Conservation (phyloP, 2,113 vertebrate genomes). For the Sinocyclocheilus rhinocerous region DNA sequence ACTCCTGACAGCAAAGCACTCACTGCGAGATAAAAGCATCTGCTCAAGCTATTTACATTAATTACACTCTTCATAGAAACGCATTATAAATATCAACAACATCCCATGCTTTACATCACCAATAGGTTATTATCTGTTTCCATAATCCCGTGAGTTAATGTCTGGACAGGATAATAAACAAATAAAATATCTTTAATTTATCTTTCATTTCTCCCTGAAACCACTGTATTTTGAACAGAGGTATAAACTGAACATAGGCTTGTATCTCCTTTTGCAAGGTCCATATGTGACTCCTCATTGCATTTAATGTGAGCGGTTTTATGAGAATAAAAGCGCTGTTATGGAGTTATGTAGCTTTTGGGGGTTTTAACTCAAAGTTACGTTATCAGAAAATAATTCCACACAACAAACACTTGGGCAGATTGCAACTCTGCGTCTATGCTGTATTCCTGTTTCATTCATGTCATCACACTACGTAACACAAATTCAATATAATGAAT, state of each 20-base stretch:
- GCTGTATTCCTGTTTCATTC: not conserved
- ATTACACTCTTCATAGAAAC: slow-evolving; percentile 21
- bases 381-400: not conserved
- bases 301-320: not conserved
- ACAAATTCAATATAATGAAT: slow-evolving; percentile 60
- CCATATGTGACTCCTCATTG: not conserved
- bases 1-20: slow-evolving; percentile 2
- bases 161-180: slow-evolving; percentile 28
- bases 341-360: not conserved
- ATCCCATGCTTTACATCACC: slow-evolving; percentile 17
- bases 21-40: not conserved
- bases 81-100: slow-evolving; percentile 3
- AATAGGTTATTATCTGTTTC: not conserved
- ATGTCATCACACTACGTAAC: slow-evolving; percentile 62
- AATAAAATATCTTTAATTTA: slow-evolving; percentile 16
- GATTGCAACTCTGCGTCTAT: not conserved
- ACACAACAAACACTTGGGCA: slow-evolving; percentile 52
- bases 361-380: not conserved
- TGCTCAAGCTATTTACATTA: slow-evolving; percentile 11
- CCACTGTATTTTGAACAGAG: not conserved
- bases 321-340: not conserved
- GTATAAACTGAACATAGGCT: slow-evolving; percentile 16
- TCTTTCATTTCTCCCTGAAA: slow-evolving; percentile 28
- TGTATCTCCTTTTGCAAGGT: not conserved
- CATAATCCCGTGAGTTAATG: not conserved